These are phyloP conservation scores for Larimichthys crocea DNA, from an alignment of 2,113 vertebrate genomes.

Conservation along the genomic window DNA sequence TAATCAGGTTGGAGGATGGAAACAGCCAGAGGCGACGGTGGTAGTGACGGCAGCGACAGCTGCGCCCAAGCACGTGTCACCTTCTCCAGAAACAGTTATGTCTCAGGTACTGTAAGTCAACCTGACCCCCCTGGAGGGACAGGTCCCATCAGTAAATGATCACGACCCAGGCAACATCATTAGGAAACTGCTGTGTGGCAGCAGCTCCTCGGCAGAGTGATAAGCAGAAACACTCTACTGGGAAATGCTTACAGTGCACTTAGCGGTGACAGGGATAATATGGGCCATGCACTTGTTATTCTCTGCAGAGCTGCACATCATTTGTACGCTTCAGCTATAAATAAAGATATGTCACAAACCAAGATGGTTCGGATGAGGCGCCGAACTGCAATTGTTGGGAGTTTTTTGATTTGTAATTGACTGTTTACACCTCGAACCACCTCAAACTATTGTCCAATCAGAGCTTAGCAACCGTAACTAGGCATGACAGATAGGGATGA, in stretches of 20 bases:
- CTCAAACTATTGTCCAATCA: neutral
- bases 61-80: constrained; percentile 6
- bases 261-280: constrained; percentile 62
- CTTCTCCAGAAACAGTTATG: constrained; percentile 33
- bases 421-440: neutral
- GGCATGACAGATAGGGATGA: neutral
- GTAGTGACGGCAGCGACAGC: constrained; percentile 28
- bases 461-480: neutral
- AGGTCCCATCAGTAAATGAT: constrained; percentile 62
- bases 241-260: constrained; percentile 67
- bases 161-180: constrained; percentile 69
- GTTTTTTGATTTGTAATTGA: constrained; percentile 17
- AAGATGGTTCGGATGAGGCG: constrained; percentile 13
- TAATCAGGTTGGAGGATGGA: constrained; percentile 52
- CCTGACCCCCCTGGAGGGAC: constrained; percentile 64
- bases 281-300: constrained; percentile 62
- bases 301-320: constrained; percentile 55
- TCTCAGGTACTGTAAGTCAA: constrained; percentile 51
- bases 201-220: constrained; percentile 54
- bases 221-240: constrained; percentile 49
- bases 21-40: constrained; percentile 7
- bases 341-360: constrained; percentile 49
- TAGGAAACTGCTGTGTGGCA: constrained; percentile 64
- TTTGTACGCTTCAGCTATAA: constrained; percentile 51
- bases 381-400: constrained; percentile 6